A percentile compares a stretch with the other conserved stretches of the same genome.
These are phyloP conservation scores for Rhea americana DNA, from an alignment of 2,113 vertebrate genomes.

Conservation along the genomic window DNA sequence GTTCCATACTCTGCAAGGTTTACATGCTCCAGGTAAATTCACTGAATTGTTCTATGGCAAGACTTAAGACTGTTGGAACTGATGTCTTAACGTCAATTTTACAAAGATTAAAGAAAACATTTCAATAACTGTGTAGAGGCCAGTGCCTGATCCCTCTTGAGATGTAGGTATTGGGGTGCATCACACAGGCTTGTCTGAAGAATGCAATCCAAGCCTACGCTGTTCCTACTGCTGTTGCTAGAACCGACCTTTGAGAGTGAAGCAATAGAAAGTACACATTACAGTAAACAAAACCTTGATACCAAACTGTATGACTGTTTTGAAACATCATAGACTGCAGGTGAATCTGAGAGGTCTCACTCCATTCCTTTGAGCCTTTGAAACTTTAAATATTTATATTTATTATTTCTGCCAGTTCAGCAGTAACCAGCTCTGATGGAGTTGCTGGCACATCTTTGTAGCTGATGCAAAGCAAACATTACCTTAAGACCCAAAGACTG, in stretches of 20 bases:
- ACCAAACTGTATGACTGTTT: background rate
- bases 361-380: constrained; percentile 4
- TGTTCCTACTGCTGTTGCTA: background rate
- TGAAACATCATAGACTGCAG: background rate
- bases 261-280: background rate
- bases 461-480: background rate
- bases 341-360: background rate
- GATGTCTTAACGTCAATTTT: background rate
- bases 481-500: background rate
- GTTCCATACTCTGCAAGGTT: background rate
- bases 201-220: rapidly evolving
- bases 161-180: background rate
- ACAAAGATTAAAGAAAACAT: background rate
- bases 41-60: background rate
- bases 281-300: background rate
- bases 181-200: rapidly evolving
- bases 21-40: background rate
- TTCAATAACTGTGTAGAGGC: rapidly evolving
- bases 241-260: background rate
- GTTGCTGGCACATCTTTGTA: background rate
- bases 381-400: constrained; percentile 63
- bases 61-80: background rate
- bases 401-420: background rate
- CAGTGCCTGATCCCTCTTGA: background rate
- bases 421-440: background rate